Percentiles rank a stretch among this genome's conserved stretches.
These are phyloP conservation scores for Arctia plantaginis DNA, from an alignment of 2,888 invertebrate species.

Conservation along the genomic window DNA sequence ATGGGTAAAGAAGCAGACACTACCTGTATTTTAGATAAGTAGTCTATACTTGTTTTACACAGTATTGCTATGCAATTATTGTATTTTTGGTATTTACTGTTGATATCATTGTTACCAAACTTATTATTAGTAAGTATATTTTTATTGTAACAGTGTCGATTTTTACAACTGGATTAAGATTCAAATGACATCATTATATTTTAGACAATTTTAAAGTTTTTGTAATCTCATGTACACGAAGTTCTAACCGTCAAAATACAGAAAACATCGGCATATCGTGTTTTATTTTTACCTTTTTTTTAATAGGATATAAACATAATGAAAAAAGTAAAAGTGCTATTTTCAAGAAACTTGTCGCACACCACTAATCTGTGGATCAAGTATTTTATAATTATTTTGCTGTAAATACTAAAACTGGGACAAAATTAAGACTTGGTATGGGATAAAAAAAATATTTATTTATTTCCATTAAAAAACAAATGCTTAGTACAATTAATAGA, in stretches of 20 bases:
- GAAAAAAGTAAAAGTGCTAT: too few species aligned
- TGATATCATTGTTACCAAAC: constrained; percentile 52
- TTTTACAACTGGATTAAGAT: background rate
- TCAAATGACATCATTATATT: constrained; percentile 24
- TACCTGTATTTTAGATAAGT: constrained; percentile 49
- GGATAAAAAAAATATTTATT: too few species aligned
- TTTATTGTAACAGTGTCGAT: constrained; percentile 21
- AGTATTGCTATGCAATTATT: constrained; percentile 58
- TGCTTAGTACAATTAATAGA: too few species aligned
- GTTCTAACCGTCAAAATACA: constrained; percentile 29
- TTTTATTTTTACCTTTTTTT: background rate
- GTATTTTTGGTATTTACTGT: constrained; percentile 50
- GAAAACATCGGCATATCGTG: constrained; percentile 23
- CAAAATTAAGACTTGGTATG: too few species aligned
- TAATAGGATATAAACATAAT: too few species aligned
- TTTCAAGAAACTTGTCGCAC: too few species aligned
- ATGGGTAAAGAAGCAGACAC: constrained; percentile 40
- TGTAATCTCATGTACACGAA: constrained; percentile 34
- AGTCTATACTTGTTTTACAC: constrained; percentile 51
- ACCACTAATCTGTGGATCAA: too few species aligned
- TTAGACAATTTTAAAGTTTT: constrained; percentile 29
- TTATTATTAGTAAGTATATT: constrained; percentile 48
- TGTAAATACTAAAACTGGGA: too few species aligned
- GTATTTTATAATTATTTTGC: too few species aligned
- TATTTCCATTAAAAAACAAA: too few species aligned